Percentiles rank a stretch among this genome's conserved stretches.
Evolutionary conservation across 2,113 vertebrate species (phyloP).

Genomic region (Neopipo cinnamomea): DNA sequence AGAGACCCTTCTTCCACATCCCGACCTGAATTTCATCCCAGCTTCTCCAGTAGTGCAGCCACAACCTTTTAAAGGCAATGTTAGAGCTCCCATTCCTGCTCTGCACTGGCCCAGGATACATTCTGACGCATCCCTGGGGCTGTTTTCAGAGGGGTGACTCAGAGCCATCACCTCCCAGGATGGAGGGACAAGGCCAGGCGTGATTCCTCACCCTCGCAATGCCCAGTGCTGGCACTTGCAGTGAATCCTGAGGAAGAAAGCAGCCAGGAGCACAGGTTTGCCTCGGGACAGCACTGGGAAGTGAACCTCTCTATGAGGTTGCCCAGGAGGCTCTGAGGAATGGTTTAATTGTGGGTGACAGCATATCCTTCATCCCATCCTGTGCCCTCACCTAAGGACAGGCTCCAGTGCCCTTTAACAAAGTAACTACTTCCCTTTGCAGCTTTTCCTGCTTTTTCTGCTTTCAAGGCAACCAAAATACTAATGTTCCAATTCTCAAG

Average conservation of each 20-base stretch:
- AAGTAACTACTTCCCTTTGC: background rate
- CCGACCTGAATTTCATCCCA: background rate
- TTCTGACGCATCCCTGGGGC: background rate
- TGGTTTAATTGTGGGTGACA: background rate
- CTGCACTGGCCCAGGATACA: background rate
- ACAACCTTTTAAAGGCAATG: background rate
- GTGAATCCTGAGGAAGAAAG: background rate
- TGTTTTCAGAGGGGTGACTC: background rate
- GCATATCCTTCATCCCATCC: background rate
- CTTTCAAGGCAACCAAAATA: background rate
- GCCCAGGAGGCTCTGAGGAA: background rate
- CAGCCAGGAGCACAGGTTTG: background rate
- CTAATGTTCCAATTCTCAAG: background rate
- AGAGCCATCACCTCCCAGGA: background rate
- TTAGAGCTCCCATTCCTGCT: accelerated
- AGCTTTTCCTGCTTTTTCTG: background rate
- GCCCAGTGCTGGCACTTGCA: background rate
- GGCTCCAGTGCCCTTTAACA: background rate
- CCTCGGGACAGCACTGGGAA: accelerated
- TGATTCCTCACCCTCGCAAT: background rate
- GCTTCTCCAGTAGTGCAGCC: accelerated
- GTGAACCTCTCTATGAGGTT: background rate
- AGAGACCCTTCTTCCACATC: background rate
- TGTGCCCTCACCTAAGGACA: background rate
- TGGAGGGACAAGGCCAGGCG: background rate